Base-by-base conservation (phyloP, 2,113 vertebrate genomes). In the Sebastes fasciatus region DNA sequence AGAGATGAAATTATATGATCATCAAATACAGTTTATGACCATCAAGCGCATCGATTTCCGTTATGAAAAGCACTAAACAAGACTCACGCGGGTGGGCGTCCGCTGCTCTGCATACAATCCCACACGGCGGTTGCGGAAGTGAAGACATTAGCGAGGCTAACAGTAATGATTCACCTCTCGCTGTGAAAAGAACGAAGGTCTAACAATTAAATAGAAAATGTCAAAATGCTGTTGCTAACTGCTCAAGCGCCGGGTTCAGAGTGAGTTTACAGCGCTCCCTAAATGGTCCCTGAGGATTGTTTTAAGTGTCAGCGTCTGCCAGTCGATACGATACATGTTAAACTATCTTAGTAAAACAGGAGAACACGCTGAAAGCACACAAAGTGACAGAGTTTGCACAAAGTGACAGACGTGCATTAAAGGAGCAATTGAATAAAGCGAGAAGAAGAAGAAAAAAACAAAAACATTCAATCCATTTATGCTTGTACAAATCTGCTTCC, bases 391-490 rank as follows among this genome's bases (percentile, higher is more conserved):
- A 49, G 26, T 77, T 86, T 79, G 26, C 48, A 65, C 75, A 77
- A 63, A 82, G 74, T 86, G 85, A 90, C 77, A 67, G 71, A 61
- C 57, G 67, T 55, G 64, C 77, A 57, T 88, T 90, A 88, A 66
- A 34, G 79, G 65, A 77, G 19, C 6, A 11, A 79, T 78, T 82
- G 88, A 89, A 88, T 82, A 72, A 88, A 80, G 72, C 0, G 21
- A 64, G 64, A 21, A 23, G 12, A 7, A 8, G 12, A 63, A 63
- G 8, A 4, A 10, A 81, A 66, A 26, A 21, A 17, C 40, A 66
- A 72, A 77, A 77, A 52, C 63, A 40, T 85, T 74, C 63, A 90
- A 83, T 86, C 85, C 88, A 93, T 91, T 92, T 89, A 82, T 42
- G 69, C 81, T 75, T 62, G 86, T 72, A 80, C 74, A 54, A 75